Conservation (phyloP, 1,140 invertebrate species). For the Steinernema khuongi region DNA sequence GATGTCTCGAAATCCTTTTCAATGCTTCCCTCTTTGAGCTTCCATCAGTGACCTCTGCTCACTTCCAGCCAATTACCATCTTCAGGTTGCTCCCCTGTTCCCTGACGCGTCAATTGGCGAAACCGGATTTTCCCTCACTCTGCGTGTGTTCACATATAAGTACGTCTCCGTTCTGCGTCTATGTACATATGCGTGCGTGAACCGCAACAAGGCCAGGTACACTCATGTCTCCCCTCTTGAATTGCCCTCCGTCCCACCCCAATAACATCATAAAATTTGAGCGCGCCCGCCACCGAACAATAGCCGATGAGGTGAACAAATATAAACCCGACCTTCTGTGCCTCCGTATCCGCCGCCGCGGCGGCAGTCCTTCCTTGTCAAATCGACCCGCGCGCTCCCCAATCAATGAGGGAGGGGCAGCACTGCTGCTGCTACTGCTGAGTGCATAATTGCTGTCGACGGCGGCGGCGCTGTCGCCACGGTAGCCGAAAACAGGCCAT, state of each 20-base stretch:
- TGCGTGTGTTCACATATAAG: not conserved
- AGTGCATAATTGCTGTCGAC: not conserved
- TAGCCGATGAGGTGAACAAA: not conserved
- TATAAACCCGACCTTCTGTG: not conserved
- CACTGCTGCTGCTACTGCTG: not conserved
- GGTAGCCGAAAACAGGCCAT: slow-evolving; percentile 11
- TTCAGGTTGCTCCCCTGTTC: not conserved
- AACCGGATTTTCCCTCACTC: not conserved
- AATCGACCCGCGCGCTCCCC: too few relatives aligned
- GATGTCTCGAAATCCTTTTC: not conserved
- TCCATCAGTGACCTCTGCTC: too few relatives aligned
- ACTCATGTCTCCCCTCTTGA: not conserved
- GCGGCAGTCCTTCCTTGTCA: too few relatives aligned
- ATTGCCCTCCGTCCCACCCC: not conserved
- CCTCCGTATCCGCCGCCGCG: too few relatives aligned
- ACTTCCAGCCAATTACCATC: too few relatives aligned
- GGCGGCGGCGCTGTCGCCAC: not conserved
- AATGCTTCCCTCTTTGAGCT: too few relatives aligned
- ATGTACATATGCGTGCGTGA: not conserved
- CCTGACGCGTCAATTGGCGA: not conserved
- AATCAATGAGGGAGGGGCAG: too few relatives aligned
- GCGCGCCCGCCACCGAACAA: not conserved
- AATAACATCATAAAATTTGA: slow-evolving; percentile 12
- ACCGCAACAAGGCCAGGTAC: not conserved
- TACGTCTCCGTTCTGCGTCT: not conserved